phyloP scores from a whole-genome alignment of 2,888 invertebrate genomes.

The Lamellibrachia columna region DNA sequence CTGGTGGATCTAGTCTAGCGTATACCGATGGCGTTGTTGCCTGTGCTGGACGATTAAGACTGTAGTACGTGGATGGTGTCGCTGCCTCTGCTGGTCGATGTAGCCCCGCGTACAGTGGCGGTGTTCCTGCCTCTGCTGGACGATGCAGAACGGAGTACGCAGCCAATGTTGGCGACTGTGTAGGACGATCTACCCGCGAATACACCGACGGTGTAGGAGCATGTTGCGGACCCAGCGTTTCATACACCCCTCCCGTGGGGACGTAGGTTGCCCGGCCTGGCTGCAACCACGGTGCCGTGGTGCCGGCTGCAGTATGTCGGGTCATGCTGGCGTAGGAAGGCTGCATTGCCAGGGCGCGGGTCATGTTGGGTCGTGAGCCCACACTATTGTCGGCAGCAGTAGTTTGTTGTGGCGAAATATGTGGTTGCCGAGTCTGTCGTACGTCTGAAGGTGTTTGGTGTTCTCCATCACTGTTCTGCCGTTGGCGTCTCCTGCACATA shows the following conservation, averaged over 20 bases:
- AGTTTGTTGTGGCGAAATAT: not conserved
- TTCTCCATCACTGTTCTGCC: not conserved
- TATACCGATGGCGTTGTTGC: not conserved
- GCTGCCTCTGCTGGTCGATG: not conserved
- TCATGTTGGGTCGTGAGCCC: not conserved
- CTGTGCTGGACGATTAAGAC: not conserved
- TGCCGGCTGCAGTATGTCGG: not conserved
- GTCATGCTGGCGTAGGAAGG: not conserved
- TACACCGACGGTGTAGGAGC: not conserved
- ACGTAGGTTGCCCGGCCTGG: not conserved
- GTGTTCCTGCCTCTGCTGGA: not conserved
- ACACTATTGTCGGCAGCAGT: not conserved
- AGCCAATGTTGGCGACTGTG: not conserved
- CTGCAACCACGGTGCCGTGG: not conserved
- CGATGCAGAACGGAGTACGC: not conserved
- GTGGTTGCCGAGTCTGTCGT: not conserved
- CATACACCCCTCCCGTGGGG: not conserved
- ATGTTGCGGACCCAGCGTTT: not conserved
- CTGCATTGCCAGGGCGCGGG: not conserved
- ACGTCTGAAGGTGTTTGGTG: not conserved
- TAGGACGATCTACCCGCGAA: not conserved
- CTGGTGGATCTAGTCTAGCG: not conserved
- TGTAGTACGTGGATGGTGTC: not conserved
- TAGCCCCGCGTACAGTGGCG: not conserved
- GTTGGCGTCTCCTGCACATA: not conserved